These are phyloP conservation scores for Ylistrum balloti DNA, from an alignment of 1,140 invertebrate genomes.

Conservation along the genomic window DNA sequence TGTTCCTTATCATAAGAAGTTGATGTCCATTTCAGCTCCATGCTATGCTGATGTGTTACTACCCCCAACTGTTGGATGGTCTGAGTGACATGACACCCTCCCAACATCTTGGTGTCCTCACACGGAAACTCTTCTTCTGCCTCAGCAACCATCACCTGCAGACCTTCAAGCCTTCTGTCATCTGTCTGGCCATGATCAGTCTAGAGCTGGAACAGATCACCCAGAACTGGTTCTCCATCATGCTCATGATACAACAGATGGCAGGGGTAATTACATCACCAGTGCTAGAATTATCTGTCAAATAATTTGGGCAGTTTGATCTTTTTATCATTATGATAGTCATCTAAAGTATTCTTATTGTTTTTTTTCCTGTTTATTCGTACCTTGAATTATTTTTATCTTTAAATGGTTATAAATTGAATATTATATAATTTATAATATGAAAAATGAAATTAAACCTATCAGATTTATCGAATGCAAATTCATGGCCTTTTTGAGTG, in stretches of 20 bases:
- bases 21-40: constrained; percentile 74
- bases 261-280: constrained; percentile 72
- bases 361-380: too few relatives aligned
- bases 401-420: too few relatives aligned
- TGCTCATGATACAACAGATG: constrained; percentile 76
- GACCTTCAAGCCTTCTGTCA: constrained; percentile 72
- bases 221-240: constrained; percentile 76
- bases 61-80: constrained; percentile 78
- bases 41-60: constrained; percentile 76
- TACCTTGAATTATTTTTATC: too few relatives aligned
- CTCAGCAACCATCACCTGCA: constrained; percentile 72
- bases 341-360: too few relatives aligned
- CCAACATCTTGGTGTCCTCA: constrained; percentile 75
- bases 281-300: too few relatives aligned
- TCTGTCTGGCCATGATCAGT: constrained; percentile 78
- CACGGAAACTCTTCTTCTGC: constrained; percentile 75
- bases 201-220: constrained; percentile 79
- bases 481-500: too few relatives aligned
- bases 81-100: constrained; percentile 78
- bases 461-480: too few relatives aligned
- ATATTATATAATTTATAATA: too few relatives aligned
- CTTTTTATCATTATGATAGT: too few relatives aligned
- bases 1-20: too few relatives aligned
- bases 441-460: too few relatives aligned
- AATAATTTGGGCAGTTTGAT: too few relatives aligned